These are phyloP conservation scores for Trematocara unimaculatum DNA, from an alignment of 2,113 vertebrate species.

Conservation along the genomic window DNA sequence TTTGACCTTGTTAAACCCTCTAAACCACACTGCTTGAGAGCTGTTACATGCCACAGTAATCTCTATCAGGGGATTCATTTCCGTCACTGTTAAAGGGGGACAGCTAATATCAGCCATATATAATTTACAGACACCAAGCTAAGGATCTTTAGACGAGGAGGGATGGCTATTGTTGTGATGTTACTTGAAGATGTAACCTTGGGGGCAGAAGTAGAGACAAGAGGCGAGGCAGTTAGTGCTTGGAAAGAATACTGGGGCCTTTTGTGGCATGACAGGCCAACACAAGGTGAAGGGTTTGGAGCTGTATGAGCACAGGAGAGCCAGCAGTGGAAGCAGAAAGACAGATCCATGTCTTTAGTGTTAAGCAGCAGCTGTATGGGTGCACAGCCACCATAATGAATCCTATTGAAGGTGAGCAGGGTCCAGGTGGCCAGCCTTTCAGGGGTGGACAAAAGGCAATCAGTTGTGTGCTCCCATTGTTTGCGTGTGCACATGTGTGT, in stretches of 20 bases:
- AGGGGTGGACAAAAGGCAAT: constrained; percentile 60
- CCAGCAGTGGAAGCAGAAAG: neutral
- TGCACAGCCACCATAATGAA: constrained; percentile 42
- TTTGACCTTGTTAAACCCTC: constrained; percentile 70
- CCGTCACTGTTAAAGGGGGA: constrained; percentile 33
- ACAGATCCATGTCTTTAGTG: constrained; percentile 33
- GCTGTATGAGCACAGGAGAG: neutral
- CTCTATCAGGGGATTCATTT: constrained; percentile 62
- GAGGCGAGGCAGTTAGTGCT: neutral
- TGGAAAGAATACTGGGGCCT: neutral
- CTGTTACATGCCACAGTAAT: constrained; percentile 63
- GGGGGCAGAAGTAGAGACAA: constrained; percentile 2
- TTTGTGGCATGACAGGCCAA: constrained; percentile 7
- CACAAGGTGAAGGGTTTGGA: constrained; percentile 13
- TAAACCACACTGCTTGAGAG: constrained; percentile 42
- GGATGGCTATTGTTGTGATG: neutral
- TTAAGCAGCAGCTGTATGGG: constrained; percentile 53
- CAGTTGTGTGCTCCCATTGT: constrained; percentile 28
- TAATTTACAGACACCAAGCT: constrained; percentile 36
- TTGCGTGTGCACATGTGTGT: constrained; percentile 2
- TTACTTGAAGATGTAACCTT: constrained; percentile 19
- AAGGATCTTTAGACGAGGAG: constrained; percentile 6
- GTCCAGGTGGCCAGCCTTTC: constrained; percentile 58
- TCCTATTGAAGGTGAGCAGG: constrained; percentile 57
- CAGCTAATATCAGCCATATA: constrained; percentile 31